Evolutionary conservation across 2,113 vertebrate species (phyloP).

Genomic region (Blennius ocellaris): DNA sequence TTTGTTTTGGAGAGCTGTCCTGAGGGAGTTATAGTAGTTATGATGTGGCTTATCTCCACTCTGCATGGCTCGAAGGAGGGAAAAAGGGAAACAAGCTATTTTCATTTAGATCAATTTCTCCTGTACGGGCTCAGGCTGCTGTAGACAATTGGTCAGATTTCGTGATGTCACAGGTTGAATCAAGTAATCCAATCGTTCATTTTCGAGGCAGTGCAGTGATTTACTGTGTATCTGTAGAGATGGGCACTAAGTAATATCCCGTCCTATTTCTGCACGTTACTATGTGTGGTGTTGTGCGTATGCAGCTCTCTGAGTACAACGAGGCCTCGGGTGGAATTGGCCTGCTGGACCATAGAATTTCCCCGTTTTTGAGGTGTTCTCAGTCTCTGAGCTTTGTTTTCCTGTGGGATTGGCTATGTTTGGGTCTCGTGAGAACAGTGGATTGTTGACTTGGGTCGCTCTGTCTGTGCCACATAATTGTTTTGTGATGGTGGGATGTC

Average conservation of each 20-base stretch:
- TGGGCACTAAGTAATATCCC: slow-evolving; percentile 39
- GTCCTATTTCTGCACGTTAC: slow-evolving; percentile 35
- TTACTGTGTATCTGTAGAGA: slow-evolving; percentile 47
- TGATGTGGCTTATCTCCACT: slow-evolving; percentile 64
- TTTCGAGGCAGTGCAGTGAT: slow-evolving; percentile 40
- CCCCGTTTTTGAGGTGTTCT: slow-evolving; percentile 73
- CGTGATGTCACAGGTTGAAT: slow-evolving; percentile 78
- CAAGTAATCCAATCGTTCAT: slow-evolving; percentile 59
- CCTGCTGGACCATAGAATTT: slow-evolving; percentile 73
- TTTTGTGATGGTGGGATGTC: slow-evolving; percentile 77
- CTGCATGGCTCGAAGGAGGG: slow-evolving; percentile 47
- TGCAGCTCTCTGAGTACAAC: slow-evolving; percentile 56
- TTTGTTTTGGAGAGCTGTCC: slow-evolving; percentile 64
- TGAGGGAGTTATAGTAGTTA: slow-evolving; percentile 62
- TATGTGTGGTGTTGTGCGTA: slow-evolving; percentile 28
- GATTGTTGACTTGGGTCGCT: slow-evolving; percentile 57
- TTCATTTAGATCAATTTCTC: slow-evolving; percentile 69
- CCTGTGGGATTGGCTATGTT: slow-evolving; percentile 51
- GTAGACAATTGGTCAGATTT: slow-evolving; percentile 73
- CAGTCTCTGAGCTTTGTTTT: slow-evolving; percentile 71
- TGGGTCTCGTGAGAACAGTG: slow-evolving; percentile 59
- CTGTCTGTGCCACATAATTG: slow-evolving; percentile 69
- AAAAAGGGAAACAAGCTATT: slow-evolving; percentile 36
- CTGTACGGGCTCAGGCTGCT: slow-evolving; percentile 47
- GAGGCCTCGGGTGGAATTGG: slow-evolving; percentile 62